Evolutionary conservation across 1,140 invertebrate species (phyloP).

Genomic region (Trichonephila clavata): DNA sequence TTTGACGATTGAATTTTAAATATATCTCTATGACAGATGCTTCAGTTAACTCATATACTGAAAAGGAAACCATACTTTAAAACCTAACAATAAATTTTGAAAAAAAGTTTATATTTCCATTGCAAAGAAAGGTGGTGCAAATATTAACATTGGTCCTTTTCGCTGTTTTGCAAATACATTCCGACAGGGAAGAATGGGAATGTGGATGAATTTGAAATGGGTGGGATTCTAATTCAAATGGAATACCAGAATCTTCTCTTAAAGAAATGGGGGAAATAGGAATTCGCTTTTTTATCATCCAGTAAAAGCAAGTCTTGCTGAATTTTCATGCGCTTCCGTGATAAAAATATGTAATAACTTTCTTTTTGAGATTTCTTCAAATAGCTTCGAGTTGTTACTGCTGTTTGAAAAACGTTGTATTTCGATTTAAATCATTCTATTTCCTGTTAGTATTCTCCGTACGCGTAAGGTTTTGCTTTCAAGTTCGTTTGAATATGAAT

Average conservation of each 20-base stretch:
- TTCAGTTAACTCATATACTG: no score
- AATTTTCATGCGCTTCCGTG: conserved; percentile 18
- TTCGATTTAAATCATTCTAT: not conserved
- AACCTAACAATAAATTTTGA: no score
- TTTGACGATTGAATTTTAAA: no score
- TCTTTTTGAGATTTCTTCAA: not conserved
- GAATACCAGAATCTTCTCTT: not conserved
- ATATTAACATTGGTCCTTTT: not conserved
- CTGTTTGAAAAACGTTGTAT: not conserved
- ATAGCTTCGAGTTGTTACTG: not conserved
- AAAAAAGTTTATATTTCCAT: no score
- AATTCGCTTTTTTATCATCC: not conserved
- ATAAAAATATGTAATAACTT: conserved; percentile 29
- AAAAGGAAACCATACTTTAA: no score
- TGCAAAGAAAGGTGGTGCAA: not conserved
- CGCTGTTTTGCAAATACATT: not conserved
- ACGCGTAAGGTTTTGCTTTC: not conserved
- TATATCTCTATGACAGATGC: no score
- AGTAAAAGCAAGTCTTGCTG: not conserved
- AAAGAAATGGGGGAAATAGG: not conserved
- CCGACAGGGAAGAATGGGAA: not conserved
- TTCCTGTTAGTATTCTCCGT: not conserved
- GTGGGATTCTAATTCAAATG: not conserved
- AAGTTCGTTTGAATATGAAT: no score
- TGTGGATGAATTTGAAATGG: conserved; percentile 25